Evolutionary conservation across 2,113 vertebrate species (phyloP).

Genomic region (Scophthalmus maximus): DNA sequence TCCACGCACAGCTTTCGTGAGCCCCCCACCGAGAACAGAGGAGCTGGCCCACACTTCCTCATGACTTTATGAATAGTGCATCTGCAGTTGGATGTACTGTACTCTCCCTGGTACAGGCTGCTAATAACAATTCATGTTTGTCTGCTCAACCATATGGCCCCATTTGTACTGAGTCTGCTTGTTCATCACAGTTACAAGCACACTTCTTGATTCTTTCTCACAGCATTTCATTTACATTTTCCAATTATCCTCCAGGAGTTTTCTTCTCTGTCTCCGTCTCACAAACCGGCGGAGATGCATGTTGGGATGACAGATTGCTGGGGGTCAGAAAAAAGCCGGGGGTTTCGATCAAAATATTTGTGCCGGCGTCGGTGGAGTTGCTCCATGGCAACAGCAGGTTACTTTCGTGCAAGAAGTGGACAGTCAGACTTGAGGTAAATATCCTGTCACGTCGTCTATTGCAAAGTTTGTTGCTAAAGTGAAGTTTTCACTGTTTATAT

Average conservation of each 20-base stretch:
- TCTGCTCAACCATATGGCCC: conserved; percentile 16
- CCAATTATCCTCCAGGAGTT: too few species aligned
- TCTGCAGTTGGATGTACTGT: not conserved
- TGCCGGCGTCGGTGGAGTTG: not conserved
- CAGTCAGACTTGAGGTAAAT: not conserved
- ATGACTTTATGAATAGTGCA: conserved; percentile 8
- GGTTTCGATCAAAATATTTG: conserved; percentile 9
- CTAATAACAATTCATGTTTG: conserved; percentile 10
- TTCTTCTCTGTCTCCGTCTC: not conserved
- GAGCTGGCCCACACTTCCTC: not conserved
- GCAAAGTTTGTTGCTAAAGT: too few species aligned
- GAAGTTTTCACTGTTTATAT: too few species aligned
- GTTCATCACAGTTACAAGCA: not conserved
- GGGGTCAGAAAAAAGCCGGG: conserved; percentile 11
- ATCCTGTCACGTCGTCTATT: conserved; percentile 14
- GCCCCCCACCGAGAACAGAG: conserved; percentile 51
- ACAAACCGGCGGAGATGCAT: not conserved
- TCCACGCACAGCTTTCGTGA: conserved; percentile 39
- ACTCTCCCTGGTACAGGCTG: not conserved
- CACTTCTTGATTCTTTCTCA: not conserved
- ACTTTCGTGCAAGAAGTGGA: not conserved
- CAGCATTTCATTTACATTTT: not conserved
- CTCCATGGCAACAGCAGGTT: conserved; percentile 14
- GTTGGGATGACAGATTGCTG: conserved; percentile 17
- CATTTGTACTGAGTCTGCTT: conserved; percentile 32